Evolutionary conservation across 2,797 vertebrate genomes (phyloP), one percentile per base, ranked within the genome.

Genomic region (Ceryle rudis): DNA sequence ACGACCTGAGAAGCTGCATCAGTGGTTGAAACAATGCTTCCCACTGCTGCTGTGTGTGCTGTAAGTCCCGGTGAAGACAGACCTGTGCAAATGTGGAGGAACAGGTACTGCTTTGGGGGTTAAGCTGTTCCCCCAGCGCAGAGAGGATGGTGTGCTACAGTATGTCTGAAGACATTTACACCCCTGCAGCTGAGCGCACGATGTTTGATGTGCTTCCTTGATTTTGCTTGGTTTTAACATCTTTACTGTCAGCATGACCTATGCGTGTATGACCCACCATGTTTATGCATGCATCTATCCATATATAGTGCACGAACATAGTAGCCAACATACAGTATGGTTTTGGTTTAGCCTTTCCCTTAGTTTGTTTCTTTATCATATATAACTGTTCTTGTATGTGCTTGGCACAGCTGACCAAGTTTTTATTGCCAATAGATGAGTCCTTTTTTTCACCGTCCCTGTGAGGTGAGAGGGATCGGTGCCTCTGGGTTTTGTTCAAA

Each of bases 221-320:
- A 1, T 15, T 3, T 7, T 67, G 6, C 42, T 25, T 39, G 86
- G 25, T 21, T 92, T 80, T 41, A 70, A 42, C 14, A 13, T 51
- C 54, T 31, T 0, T 29, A 1, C 13, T 26, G 31, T 25, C 64
- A 22, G 29, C 6, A 11, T 77, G 72, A 57, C 29, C 62, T 28
- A 1, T 9, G 26, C 46, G 58, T 35, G 35, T 12, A 3, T 10
- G 41, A 20, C 4, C 2, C 13, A 4, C 13, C 4, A 0, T 20
- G 11, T 28, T 47, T 77, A 9, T 33, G 17, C 12, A 14, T 19
- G 25, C 12, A 3, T 23, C 13, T 29, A 28, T 22, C 37, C 13
- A 7, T 64, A 14, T 20, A 3, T 11, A 23, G 20, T 14, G 7
- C 33, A 23, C 15, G 8, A 10, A 28, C 54, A 1, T 8, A 28